phyloP scores from a whole-genome alignment of 2,797 vertebrate genomes.

The Odontamblyopus lacepedii region DNA sequence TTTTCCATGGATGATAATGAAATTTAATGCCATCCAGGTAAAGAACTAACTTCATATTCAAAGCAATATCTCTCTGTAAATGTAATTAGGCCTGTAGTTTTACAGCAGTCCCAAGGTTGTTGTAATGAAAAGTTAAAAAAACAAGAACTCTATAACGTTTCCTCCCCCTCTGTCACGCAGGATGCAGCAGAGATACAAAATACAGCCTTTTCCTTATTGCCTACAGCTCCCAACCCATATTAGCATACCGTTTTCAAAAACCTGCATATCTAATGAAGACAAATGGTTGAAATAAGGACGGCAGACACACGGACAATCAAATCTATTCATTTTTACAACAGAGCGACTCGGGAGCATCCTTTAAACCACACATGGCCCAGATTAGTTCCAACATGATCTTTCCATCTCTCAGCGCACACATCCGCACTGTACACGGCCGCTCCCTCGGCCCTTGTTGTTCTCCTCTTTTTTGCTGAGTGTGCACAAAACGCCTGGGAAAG shows the following conservation, averaged over 20 bases:
- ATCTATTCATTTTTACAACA: conserved; percentile 5
- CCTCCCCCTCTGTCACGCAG: background rate
- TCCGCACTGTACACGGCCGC: conserved; percentile 21
- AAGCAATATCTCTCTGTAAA: too few species aligned
- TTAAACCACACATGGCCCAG: conserved; percentile 23
- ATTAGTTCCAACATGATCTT: conserved; percentile 48
- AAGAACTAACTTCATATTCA: too few species aligned
- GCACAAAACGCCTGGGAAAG: conserved; percentile 65
- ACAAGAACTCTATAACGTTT: background rate
- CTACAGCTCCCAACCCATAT: too few species aligned
- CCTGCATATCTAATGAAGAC: background rate
- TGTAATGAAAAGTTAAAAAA: too few species aligned
- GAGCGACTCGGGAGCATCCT: conserved; percentile 14
- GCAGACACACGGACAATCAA: background rate
- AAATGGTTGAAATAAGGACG: background rate
- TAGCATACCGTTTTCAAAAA: background rate
- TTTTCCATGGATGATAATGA: too few species aligned
- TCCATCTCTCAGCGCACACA: conserved; percentile 48
- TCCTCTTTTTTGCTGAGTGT: conserved; percentile 49
- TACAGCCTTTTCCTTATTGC: background rate
- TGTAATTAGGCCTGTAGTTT: too few species aligned
- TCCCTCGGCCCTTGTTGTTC: conserved; percentile 57
- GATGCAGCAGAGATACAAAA: background rate
- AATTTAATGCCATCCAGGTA: too few species aligned
- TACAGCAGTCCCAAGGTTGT: too few species aligned